phyloP scores from a whole-genome alignment of 2,888 invertebrate genomes.

The Stenoptilia bipunctidactyla region DNA sequence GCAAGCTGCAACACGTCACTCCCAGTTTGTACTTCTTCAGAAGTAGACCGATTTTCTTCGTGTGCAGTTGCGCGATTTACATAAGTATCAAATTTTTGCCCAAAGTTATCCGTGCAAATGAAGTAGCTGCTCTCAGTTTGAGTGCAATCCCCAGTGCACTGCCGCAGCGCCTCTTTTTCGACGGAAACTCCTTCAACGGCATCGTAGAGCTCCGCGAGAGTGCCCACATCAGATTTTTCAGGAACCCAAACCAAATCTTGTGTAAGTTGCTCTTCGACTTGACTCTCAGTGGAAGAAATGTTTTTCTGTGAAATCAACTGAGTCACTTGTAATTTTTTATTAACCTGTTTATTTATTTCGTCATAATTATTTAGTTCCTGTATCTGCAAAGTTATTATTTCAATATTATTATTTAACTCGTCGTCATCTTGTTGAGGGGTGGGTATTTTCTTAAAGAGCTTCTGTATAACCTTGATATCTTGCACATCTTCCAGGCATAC shows the following conservation, averaged over 20 bases:
- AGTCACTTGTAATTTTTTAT: constrained; percentile 25
- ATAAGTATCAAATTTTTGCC: constrained; percentile 39
- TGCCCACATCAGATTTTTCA: constrained; percentile 37
- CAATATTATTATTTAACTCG: constrained; percentile 15
- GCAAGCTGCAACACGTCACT: constrained; percentile 49
- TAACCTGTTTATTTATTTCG: constrained; percentile 14
- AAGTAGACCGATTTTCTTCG: constrained; percentile 38
- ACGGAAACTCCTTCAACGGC: constrained; percentile 46
- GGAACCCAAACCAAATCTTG: constrained; percentile 60
- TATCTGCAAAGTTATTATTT: too few relatives aligned
- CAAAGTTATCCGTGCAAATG: constrained; percentile 40
- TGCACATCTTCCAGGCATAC: constrained; percentile 2
- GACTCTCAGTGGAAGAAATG: constrained; percentile 48
- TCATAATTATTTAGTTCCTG: constrained; percentile 18
- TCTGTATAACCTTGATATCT: constrained; percentile 6
- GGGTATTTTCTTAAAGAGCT: background rate
- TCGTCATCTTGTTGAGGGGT: constrained; percentile 12
- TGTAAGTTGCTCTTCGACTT: constrained; percentile 43
- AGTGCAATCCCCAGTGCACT: constrained; percentile 31
- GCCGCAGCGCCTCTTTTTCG: constrained; percentile 43
- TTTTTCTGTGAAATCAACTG: constrained; percentile 47
- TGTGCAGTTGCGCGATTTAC: constrained; percentile 41
- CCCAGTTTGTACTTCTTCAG: constrained; percentile 46
- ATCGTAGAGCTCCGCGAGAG: constrained; percentile 41
- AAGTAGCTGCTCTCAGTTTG: constrained; percentile 37